These are phyloP conservation scores for Notothenia coriiceps DNA, from an alignment of 2,113 vertebrate genomes.

Conservation along the genomic window DNA sequence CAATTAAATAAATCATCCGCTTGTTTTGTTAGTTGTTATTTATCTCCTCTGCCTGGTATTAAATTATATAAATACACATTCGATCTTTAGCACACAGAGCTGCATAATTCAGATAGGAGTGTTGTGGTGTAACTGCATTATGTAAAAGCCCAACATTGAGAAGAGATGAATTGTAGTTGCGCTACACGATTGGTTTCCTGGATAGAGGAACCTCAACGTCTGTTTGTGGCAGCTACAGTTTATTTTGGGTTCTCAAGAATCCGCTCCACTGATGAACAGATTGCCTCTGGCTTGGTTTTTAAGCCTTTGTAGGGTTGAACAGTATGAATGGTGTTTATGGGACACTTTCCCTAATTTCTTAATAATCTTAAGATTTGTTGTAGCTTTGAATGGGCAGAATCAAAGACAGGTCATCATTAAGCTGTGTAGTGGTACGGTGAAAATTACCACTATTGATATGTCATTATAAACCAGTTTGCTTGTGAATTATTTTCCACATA, in stretches of 20 bases:
- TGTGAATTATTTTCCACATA: constrained; percentile 16
- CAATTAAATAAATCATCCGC: constrained; percentile 39
- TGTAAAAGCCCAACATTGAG: constrained; percentile 40
- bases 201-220: constrained; percentile 67
- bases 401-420: constrained; percentile 44
- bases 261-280: constrained; percentile 70
- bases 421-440: constrained; percentile 2
- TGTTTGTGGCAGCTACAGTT: constrained; percentile 74
- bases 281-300: constrained; percentile 69
- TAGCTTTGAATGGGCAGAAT: constrained; percentile 45
- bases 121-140: constrained; percentile 23
- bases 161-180: constrained; percentile 65
- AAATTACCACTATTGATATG: constrained; percentile 31
- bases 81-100: constrained; percentile 26
- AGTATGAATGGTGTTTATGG: constrained; percentile 65
- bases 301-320: constrained; percentile 59
- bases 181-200: constrained; percentile 63
- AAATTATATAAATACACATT: constrained; percentile 33
- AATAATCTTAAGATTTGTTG: constrained; percentile 58
- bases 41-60: constrained; percentile 33
- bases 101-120: constrained; percentile 18
- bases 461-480: constrained; percentile 17
- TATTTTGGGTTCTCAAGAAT: constrained; percentile 68
- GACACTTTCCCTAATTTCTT: constrained; percentile 59
- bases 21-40: constrained; percentile 44